phyloP scores from a whole-genome alignment of 2,888 invertebrate genomes.

The Drosophila anomelani region DNA sequence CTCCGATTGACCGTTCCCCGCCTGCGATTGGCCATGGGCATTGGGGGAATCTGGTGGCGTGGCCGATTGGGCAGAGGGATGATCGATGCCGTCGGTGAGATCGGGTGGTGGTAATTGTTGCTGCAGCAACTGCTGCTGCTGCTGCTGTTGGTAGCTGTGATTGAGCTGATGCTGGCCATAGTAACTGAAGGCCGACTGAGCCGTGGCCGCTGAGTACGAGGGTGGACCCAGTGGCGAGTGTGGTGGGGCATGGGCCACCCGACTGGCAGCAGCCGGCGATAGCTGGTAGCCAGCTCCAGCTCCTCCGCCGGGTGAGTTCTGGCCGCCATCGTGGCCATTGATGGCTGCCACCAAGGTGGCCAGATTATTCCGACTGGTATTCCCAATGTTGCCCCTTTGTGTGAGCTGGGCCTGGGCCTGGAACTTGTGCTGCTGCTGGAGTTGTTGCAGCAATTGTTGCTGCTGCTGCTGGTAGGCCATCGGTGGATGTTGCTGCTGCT shows the following conservation, averaged over 20 bases:
- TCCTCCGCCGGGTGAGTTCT: constrained; percentile 15
- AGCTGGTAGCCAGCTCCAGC: constrained; percentile 71
- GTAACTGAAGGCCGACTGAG: constrained; percentile 69
- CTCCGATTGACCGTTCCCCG: constrained; percentile 49
- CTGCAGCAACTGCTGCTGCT: constrained; percentile 61
- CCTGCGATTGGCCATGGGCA: constrained; percentile 38
- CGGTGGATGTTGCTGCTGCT: constrained; percentile 58
- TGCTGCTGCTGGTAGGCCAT: constrained; percentile 73
- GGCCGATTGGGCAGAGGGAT: constrained; percentile 44
- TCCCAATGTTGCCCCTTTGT: constrained; percentile 58
- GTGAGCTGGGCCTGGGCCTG: constrained; percentile 69
- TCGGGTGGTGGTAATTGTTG: constrained; percentile 66
- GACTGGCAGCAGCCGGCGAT: constrained; percentile 74
- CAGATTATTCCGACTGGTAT: constrained; percentile 70
- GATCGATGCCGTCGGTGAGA: constrained; percentile 78
- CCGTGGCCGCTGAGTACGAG: constrained; percentile 80
- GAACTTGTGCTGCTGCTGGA: constrained; percentile 77
- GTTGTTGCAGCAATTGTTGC: constrained; percentile 71
- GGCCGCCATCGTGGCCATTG: constrained; percentile 73
- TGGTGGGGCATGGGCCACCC: constrained; percentile 63
- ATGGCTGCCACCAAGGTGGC: constrained; percentile 72
- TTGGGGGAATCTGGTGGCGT: constrained; percentile 72
- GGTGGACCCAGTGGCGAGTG: constrained; percentile 70
- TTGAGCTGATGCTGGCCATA: constrained; percentile 42
- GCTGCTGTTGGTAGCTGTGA: constrained; percentile 45